Evolutionary conservation across 2,888 invertebrate species (phyloP).

Genomic region (Trachelus iudaicus): DNA sequence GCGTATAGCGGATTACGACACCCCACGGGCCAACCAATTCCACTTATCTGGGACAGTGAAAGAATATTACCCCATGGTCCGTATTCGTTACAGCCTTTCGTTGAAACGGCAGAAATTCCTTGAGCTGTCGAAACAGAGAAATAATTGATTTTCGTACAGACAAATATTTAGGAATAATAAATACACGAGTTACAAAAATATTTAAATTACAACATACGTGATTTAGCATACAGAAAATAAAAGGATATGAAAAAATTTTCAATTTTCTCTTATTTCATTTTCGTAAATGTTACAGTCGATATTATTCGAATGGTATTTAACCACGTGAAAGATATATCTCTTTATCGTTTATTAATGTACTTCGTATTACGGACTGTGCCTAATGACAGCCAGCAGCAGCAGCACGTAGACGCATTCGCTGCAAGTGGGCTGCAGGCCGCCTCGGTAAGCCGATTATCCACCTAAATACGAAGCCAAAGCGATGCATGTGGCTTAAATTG

Average conservation of each 20-base stretch:
- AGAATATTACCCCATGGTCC: slow-evolving; percentile 26
- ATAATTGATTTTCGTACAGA: not conserved
- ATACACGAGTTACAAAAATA: not conserved
- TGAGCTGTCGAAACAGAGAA: slow-evolving; percentile 1
- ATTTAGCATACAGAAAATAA: not conserved
- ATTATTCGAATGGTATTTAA: not conserved
- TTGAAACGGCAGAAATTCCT: not conserved
- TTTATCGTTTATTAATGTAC: not conserved
- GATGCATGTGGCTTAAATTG: slow-evolving; percentile 63
- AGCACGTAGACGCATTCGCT: slow-evolving; percentile 43
- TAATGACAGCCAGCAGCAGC: slow-evolving; percentile 26
- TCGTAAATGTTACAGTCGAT: not conserved
- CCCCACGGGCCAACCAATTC: slow-evolving; percentile 54
- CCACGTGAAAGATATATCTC: not conserved
- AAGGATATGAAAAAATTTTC: not conserved
- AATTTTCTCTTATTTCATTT: not conserved
- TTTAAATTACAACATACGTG: not conserved
- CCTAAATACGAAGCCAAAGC: slow-evolving; percentile 64
- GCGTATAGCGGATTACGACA: slow-evolving; percentile 37
- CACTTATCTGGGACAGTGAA: slow-evolving; percentile 48
- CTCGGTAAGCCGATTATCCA: slow-evolving; percentile 64
- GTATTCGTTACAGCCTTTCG: not conserved
- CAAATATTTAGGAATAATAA: not conserved
- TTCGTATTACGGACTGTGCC: slow-evolving; percentile 14
- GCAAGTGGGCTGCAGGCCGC: slow-evolving; percentile 48